These are phyloP conservation scores for Drosophila kuntzei DNA, from an alignment of 2,888 invertebrate species.

Conservation along the genomic window DNA sequence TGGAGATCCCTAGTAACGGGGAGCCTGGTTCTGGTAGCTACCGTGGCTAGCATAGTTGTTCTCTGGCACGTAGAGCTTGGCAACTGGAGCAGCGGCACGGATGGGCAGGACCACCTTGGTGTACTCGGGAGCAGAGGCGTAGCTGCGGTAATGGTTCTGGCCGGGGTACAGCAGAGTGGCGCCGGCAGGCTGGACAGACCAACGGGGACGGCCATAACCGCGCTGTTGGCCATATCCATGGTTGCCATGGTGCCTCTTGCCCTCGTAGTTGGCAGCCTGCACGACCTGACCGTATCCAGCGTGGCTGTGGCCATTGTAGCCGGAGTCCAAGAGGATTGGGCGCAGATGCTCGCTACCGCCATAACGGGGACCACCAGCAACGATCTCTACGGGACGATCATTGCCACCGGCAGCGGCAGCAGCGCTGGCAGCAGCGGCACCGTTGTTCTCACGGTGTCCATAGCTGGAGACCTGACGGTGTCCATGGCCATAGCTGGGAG, in stretches of 20 bases:
- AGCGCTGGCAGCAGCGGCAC: conserved; percentile 50
- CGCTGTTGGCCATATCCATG: conserved; percentile 24
- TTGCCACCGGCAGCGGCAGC: conserved; percentile 51
- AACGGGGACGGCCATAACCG: conserved; percentile 48
- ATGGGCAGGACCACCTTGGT: conserved; percentile 77
- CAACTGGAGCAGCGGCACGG: conserved; percentile 71
- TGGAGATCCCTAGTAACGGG: conserved; percentile 40
- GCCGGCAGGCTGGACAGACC: conserved; percentile 65
- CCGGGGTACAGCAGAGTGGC: conserved; percentile 76
- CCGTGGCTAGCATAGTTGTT: conserved; percentile 51
- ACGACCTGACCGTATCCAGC: conserved; percentile 21
- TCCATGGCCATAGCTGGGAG: conserved; percentile 10
- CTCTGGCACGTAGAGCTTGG: conserved; percentile 75
- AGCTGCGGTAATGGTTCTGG: conserved; percentile 70
- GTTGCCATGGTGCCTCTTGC: conserved; percentile 13
- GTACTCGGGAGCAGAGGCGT: conserved; percentile 70
- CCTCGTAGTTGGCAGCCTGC: conserved; percentile 10
- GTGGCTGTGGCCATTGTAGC: conserved; percentile 39
- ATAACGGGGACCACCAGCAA: conserved; percentile 61
- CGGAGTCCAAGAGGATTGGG: conserved; percentile 59
- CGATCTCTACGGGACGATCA: conserved; percentile 59
- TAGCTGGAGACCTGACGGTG: conserved; percentile 34
- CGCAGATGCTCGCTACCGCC: conserved; percentile 53
- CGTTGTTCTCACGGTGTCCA: conserved; percentile 27
- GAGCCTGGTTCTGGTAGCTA: conserved; percentile 28